A percentile compares a stretch with the other conserved stretches of the same genome.
Evolutionary conservation across 2,888 invertebrate species (phyloP).

Genomic region (Alviniconcha strummeri): DNA sequence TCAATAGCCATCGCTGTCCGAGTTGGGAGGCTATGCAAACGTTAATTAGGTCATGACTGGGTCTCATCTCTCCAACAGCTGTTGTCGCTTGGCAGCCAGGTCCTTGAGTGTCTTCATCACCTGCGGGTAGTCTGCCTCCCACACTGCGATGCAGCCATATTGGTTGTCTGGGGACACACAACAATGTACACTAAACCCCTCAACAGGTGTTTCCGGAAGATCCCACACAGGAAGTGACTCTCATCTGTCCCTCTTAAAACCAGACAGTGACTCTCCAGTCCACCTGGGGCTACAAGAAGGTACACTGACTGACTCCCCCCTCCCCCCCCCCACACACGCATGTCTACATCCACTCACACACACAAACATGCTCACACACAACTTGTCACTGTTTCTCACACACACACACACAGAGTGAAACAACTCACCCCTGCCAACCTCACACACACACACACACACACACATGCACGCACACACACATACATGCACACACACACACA

Average conservation of each 20-base stretch:
- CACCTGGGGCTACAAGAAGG: neutral
- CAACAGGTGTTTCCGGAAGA: no score
- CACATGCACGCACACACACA: neutral
- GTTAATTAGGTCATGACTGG: no score
- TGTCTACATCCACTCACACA: neutral
- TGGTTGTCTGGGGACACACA: conserved; percentile 47
- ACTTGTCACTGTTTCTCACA: neutral
- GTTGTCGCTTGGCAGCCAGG: conserved; percentile 51
- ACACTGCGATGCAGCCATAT: conserved; percentile 62
- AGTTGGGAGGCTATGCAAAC: no score
- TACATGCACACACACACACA: neutral
- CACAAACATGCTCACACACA: neutral
- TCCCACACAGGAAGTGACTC: neutral
- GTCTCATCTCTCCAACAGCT: conserved; percentile 37
- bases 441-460: neutral
- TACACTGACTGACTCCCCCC: neutral
- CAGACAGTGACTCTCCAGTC: neutral
- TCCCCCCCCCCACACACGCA: neutral
- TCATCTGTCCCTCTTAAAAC: neutral
- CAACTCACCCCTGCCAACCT: no score
- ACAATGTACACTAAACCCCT: neutral
- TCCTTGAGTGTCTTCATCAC: conserved; percentile 50
- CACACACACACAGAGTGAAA: no score
- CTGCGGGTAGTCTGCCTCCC: conserved; percentile 60
- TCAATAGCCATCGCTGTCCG: no score